A percentile compares a stretch with the other conserved stretches of the same genome.
Conservation (phyloP, 1,140 invertebrate species). For the Myzus persicae region DNA sequence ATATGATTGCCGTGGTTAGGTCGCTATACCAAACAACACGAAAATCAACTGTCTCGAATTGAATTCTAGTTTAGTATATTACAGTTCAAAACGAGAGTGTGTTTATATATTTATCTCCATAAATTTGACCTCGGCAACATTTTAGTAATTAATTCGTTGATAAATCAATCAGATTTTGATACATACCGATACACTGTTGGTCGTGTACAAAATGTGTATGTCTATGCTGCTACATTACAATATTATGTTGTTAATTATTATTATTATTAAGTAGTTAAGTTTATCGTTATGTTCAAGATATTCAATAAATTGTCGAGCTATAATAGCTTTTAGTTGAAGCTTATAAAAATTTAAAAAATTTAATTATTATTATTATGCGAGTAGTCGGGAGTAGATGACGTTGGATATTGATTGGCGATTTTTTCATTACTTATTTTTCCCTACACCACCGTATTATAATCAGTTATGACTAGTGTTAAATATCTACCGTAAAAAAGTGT, state of each 20-base stretch:
- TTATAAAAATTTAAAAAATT: too few relatives aligned
- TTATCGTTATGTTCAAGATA: too few relatives aligned
- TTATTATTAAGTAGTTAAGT: too few relatives aligned
- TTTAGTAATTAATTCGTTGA: neutral
- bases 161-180: neutral
- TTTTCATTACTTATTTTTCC: too few relatives aligned
- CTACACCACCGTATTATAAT: too few relatives aligned
- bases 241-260: neutral
- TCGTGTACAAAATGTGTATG: neutral
- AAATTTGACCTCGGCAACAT: neutral
- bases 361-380: too few relatives aligned
- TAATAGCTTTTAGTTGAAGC: too few relatives aligned
- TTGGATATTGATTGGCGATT: too few relatives aligned
- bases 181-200: neutral
- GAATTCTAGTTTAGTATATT: slow-evolving; percentile 79
- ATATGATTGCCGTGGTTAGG: slow-evolving; percentile 67
- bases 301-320: too few relatives aligned
- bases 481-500: too few relatives aligned
- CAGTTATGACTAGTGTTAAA: too few relatives aligned
- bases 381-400: too few relatives aligned
- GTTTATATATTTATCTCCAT: neutral
- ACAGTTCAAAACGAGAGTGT: neutral
- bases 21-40: slow-evolving; percentile 94
- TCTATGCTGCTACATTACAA: neutral
- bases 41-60: slow-evolving; percentile 90